A percentile compares a stretch with the other conserved stretches of the same genome.
These are phyloP conservation scores for Caenorhabditis virilis DNA, from an alignment of 2,888 invertebrate species.

Conservation along the genomic window DNA sequence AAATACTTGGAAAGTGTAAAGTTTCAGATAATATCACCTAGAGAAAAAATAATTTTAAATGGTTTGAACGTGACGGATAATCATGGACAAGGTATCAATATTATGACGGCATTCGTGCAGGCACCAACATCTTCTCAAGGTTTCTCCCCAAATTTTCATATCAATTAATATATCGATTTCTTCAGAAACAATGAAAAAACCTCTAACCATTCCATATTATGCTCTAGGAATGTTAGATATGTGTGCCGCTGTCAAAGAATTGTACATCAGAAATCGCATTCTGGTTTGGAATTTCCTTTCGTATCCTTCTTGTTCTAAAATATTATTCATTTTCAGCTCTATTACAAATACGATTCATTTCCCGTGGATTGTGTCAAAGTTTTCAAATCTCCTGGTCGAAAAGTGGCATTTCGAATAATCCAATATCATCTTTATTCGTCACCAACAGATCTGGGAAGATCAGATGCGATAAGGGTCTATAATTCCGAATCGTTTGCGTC, in stretches of 20 bases:
- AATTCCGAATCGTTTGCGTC: conserved; percentile 53
- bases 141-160: background rate
- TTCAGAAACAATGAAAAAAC: conserved; percentile 31
- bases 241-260: conserved; percentile 90
- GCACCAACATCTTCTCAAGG: conserved; percentile 40
- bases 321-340: too few species aligned
- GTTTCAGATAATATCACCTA: conserved; percentile 58
- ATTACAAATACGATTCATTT: conserved; percentile 94
- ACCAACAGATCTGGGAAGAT: conserved; percentile 56
- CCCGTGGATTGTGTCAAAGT: conserved; percentile 97
- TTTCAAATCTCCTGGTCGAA: conserved; percentile 79
- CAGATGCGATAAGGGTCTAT: conserved; percentile 60
- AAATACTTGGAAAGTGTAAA: too few species aligned
- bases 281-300: too few species aligned
- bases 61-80: conserved; percentile 73
- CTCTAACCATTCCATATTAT: conserved; percentile 70
- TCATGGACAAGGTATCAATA: conserved; percentile 86
- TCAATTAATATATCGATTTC: background rate
- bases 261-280: conserved; percentile 79
- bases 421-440: conserved; percentile 74
- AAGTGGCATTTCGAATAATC: conserved; percentile 75
- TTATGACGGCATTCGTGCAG: conserved; percentile 82
- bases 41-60: conserved; percentile 50
- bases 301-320: too few species aligned
- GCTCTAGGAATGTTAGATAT: conserved; percentile 92